Conservation (phyloP, 2,888 invertebrate species). For the Nipponacmea schrenckii region DNA sequence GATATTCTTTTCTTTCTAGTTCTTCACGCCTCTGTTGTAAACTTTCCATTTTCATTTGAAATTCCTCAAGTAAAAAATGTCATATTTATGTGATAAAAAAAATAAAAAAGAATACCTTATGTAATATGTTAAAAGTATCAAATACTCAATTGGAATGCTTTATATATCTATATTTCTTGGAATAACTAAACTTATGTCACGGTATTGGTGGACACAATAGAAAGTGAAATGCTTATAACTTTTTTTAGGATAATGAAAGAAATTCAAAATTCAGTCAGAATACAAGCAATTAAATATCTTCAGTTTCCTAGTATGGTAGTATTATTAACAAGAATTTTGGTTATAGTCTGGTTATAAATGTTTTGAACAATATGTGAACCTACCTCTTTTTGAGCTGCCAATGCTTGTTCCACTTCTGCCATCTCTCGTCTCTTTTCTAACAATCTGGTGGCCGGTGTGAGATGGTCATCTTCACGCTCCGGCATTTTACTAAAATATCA, state of each 20-base stretch:
- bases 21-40: conserved; percentile 67
- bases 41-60: conserved; percentile 70
- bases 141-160: neutral
- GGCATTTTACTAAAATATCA: conserved; percentile 64
- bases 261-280: too few relatives aligned
- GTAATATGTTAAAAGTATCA: neutral
- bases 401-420: conserved; percentile 68
- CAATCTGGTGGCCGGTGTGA: conserved; percentile 67
- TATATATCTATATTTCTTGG: neutral
- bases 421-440: conserved; percentile 68
- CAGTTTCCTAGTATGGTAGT: neutral
- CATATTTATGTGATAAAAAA: neutral
- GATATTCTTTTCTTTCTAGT: conserved; percentile 67
- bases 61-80: conserved; percentile 56
- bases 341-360: too few relatives aligned
- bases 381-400: conserved; percentile 68
- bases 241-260: too few relatives aligned
- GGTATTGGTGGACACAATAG: too few relatives aligned
- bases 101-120: neutral
- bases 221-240: too few relatives aligned
- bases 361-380: neutral
- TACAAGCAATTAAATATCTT: too few relatives aligned
- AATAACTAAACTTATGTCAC: too few relatives aligned
- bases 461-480: conserved; percentile 68
- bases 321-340: too few relatives aligned